A percentile compares a stretch with the other conserved stretches of the same genome.
Conservation (phyloP, 2,113 vertebrate species). For the Kryptolebias marmoratus region DNA sequence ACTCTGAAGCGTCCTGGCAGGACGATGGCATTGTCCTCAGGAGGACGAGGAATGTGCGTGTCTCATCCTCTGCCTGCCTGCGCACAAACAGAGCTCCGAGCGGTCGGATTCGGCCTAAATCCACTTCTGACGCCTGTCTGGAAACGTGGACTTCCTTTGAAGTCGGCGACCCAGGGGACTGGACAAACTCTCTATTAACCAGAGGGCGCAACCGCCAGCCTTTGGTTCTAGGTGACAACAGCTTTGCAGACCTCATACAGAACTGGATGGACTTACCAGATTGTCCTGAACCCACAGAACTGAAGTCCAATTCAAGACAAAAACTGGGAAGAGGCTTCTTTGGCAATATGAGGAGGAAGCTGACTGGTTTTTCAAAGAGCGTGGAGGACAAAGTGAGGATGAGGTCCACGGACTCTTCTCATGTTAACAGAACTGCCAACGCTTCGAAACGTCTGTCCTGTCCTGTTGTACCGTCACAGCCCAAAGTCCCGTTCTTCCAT, state of each 20-base stretch:
- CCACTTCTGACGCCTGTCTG: slow-evolving; percentile 89
- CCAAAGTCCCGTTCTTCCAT: slow-evolving; percentile 88
- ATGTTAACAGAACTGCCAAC: slow-evolving; percentile 62
- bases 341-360: slow-evolving; percentile 88
- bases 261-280: slow-evolving; percentile 98
- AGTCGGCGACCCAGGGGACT: slow-evolving; percentile 83
- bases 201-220: slow-evolving; percentile 93
- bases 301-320: slow-evolving; percentile 67
- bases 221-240: slow-evolving; percentile 93
- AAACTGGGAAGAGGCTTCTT: slow-evolving; percentile 87
- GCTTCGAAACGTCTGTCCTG: slow-evolving; percentile 89
- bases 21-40: slow-evolving; percentile 84
- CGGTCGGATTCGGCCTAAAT: slow-evolving; percentile 84
- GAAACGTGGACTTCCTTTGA: slow-evolving; percentile 91
- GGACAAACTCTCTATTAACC: slow-evolving; percentile 91
- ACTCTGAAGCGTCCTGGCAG: slow-evolving; percentile 91
- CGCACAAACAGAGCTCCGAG: slow-evolving; percentile 70
- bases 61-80: slow-evolving; percentile 77
- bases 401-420: slow-evolving; percentile 67
- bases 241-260: slow-evolving; percentile 94
- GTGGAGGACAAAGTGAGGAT: slow-evolving; percentile 75
- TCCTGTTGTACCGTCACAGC: slow-evolving; percentile 82
- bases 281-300: slow-evolving; percentile 77
- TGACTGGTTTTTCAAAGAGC: slow-evolving; percentile 85
- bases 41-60: slow-evolving; percentile 79